phyloP scores from a whole-genome alignment of 2,113 vertebrate genomes.

The Carassius carassius region DNA sequence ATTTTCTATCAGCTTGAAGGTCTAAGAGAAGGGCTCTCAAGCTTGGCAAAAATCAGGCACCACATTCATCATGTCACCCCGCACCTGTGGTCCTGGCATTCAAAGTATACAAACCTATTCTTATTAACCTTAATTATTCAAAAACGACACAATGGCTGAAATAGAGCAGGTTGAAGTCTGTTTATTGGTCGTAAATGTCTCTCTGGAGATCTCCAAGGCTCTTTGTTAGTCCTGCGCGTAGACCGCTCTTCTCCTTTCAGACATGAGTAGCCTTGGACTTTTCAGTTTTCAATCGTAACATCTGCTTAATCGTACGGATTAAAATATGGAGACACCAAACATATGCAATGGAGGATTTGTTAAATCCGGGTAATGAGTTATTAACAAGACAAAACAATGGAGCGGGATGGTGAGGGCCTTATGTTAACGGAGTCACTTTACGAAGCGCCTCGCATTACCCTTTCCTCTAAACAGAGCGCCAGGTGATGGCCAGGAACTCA shows the following conservation, averaged over 20 bases:
- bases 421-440: conserved; percentile 91
- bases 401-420: conserved; percentile 87
- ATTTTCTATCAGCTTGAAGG: conserved; percentile 98
- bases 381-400: conserved; percentile 92
- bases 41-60: conserved; percentile 99
- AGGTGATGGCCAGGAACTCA: conserved; percentile 95
- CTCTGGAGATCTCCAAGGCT: conserved; percentile 97
- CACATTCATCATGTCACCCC: conserved; percentile 99
- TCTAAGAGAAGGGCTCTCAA: conserved; percentile 99
- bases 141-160: conserved; percentile 98
- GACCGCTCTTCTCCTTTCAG: conserved; percentile 94
- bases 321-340: conserved; percentile 99
- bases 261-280: conserved; percentile 92
- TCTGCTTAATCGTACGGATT: conserved; percentile 98
- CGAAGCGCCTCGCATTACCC: conserved; percentile 85
- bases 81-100: conserved; percentile 99
- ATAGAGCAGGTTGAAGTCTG: conserved; percentile 99
- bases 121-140: conserved; percentile 99
- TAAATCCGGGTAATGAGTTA: conserved; percentile 97
- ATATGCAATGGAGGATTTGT: conserved; percentile 94
- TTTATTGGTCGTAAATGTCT: conserved; percentile 99
- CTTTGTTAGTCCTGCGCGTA: conserved; percentile 89
- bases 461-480: conserved; percentile 92
- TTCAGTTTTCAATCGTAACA: conserved; percentile 96
- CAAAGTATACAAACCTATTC: conserved; percentile 98